phyloP scores from a whole-genome alignment of 2,888 invertebrate genomes.

The Barypeithes pellucidus region DNA sequence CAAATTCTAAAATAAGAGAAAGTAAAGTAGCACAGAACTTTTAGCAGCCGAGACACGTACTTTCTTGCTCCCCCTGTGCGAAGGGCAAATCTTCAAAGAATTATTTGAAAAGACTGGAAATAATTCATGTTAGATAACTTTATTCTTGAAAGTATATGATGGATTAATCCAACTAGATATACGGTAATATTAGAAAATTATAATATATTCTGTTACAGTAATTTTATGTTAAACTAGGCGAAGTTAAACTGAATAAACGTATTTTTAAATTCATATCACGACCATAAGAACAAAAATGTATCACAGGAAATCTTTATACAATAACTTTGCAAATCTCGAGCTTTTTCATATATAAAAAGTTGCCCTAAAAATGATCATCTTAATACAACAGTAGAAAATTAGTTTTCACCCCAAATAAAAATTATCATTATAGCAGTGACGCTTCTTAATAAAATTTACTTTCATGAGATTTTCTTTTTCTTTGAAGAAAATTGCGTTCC shows the following conservation, averaged over 20 bases:
- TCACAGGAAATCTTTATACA: no score
- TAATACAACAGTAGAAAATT: background rate
- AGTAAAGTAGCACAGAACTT: constrained; percentile 39
- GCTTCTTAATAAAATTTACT: background rate
- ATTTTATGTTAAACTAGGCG: no score
- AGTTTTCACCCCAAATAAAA: background rate
- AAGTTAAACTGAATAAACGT: no score
- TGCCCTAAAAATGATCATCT: no score
- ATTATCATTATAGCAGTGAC: background rate
- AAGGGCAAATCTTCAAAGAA: constrained; percentile 43
- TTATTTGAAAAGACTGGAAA: constrained; percentile 40
- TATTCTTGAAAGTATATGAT: constrained; percentile 14
- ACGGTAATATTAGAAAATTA: no score
- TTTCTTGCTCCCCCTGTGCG: constrained; percentile 10
- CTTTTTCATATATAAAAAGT: no score
- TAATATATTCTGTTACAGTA: no score
- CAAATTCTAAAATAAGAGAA: constrained; percentile 42
- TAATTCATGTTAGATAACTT: constrained; percentile 23
- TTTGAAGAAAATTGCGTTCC: background rate
- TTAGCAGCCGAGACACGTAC: constrained; percentile 44
- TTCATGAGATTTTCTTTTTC: background rate
- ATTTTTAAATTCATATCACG: no score
- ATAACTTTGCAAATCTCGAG: no score
- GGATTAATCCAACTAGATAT: no score
- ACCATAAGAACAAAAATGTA: no score